phyloP scores from a whole-genome alignment of 2,888 invertebrate species.

The Allophyes oxyacanthae region DNA sequence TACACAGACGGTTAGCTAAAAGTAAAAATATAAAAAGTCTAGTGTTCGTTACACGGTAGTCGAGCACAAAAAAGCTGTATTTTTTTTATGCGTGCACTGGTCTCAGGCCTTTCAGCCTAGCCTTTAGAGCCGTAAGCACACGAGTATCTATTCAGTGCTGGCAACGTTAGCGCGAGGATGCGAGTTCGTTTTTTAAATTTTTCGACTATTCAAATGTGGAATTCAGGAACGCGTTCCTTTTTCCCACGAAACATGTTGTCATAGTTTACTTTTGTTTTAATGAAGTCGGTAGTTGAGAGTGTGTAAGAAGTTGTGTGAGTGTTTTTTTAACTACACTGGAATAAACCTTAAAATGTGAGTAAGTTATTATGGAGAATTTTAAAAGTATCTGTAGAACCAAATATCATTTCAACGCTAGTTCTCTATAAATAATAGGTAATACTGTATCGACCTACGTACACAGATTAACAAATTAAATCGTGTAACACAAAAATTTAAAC shows the following conservation, averaged over 20 bases:
- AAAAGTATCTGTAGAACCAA: too few relatives aligned
- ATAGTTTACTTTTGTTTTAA: constrained; percentile 50
- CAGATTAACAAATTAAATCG: too few relatives aligned
- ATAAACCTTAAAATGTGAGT: too few relatives aligned
- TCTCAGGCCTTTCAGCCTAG: constrained; percentile 64
- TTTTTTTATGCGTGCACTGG: constrained; percentile 64
- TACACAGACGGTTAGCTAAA: constrained; percentile 38
- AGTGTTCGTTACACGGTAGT: constrained; percentile 49
- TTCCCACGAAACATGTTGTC: constrained; percentile 42
- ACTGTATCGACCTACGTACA: too few relatives aligned
- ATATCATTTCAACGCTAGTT: too few relatives aligned
- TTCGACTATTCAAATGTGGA: constrained; percentile 60
- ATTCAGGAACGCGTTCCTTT: constrained; percentile 42
- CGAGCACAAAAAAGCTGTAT: constrained; percentile 58
- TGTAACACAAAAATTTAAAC: not conserved
- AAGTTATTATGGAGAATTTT: too few relatives aligned
- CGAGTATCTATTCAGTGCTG: constrained; percentile 67
- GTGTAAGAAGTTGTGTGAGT: constrained; percentile 19
- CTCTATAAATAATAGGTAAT: too few relatives aligned
- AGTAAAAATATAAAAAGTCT: constrained; percentile 53
- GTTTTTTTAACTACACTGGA: too few relatives aligned
- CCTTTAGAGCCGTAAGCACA: constrained; percentile 59
- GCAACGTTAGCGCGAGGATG: constrained; percentile 58
- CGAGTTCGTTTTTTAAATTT: constrained; percentile 54
- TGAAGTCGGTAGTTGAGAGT: constrained; percentile 39